Evolutionary conservation across 2,888 invertebrate species (phyloP).

Genomic region (Dyspetes luteomarginatus): DNA sequence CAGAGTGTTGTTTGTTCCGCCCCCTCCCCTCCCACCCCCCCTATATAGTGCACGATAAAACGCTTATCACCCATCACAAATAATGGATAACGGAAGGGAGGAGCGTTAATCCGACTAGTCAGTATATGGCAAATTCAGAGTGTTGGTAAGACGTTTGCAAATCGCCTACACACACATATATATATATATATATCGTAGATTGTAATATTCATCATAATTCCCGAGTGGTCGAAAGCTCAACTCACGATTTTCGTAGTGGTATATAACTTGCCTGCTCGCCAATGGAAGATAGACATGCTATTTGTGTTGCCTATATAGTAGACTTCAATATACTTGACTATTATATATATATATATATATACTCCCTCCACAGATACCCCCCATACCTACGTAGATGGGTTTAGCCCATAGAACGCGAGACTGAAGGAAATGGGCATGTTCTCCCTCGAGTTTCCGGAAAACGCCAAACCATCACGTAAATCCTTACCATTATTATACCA

Average conservation of each 20-base stretch:
- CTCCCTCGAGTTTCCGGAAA: neutral
- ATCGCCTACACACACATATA: neutral
- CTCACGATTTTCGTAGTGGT: neutral
- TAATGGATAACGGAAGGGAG: conserved; percentile 20
- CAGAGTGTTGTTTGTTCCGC: neutral
- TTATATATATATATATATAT: neutral
- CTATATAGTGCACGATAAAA: conserved; percentile 2
- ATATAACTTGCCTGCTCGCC: conserved; percentile 10
- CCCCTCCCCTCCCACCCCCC: neutral
- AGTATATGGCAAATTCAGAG: neutral
- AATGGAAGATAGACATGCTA: conserved; percentile 15
- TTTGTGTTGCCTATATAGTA: neutral
- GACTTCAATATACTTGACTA: neutral
- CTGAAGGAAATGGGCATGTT: neutral
- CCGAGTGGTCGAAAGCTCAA: neutral
- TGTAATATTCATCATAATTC: conserved; percentile 33
- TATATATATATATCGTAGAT: no score
- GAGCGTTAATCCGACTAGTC: neutral
- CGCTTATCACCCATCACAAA: neutral
- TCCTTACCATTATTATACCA: neutral
- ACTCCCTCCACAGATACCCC: neutral
- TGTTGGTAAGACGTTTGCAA: neutral
- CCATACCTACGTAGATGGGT: neutral
- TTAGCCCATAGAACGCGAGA: no score
- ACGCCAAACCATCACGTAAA: neutral